These are phyloP conservation scores for Xanthia icteritia DNA, from an alignment of 2,888 invertebrate genomes.

Conservation along the genomic window DNA sequence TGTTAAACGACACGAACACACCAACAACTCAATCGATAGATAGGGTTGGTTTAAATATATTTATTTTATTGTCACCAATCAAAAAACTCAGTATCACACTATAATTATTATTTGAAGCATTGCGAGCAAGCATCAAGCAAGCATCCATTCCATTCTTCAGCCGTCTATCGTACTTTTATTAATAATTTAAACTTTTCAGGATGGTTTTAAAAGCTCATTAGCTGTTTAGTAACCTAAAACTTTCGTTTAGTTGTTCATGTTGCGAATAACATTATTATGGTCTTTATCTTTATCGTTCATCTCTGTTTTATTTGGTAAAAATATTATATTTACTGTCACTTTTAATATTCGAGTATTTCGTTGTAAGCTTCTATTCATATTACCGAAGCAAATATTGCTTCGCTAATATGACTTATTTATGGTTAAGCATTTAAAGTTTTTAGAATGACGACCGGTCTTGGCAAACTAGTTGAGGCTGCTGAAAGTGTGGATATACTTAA, in stretches of 20 bases:
- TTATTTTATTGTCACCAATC: background rate
- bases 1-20: background rate
- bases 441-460: slow-evolving; percentile 96
- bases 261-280: background rate
- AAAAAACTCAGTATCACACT: background rate
- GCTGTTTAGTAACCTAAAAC: background rate
- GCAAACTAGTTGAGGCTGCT: slow-evolving; percentile 96
- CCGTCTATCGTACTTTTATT: background rate
- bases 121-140: no score
- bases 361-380: background rate
- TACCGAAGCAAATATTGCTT: background rate
- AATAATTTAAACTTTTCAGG: background rate
- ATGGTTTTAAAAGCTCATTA: background rate
- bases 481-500: slow-evolving; percentile 95
- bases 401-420: background rate
- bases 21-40: background rate
- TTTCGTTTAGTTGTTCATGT: background rate
- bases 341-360: background rate
- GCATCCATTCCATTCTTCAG: background rate
- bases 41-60: background rate
- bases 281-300: background rate
- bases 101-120: background rate
- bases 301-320: background rate
- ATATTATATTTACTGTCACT: background rate
- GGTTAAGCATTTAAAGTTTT: slow-evolving; percentile 10